Evolutionary conservation across 1,140 invertebrate species (phyloP), one percentile per base, ranked within the genome.

Genomic region (Pseudomyrmex pallidus): DNA sequence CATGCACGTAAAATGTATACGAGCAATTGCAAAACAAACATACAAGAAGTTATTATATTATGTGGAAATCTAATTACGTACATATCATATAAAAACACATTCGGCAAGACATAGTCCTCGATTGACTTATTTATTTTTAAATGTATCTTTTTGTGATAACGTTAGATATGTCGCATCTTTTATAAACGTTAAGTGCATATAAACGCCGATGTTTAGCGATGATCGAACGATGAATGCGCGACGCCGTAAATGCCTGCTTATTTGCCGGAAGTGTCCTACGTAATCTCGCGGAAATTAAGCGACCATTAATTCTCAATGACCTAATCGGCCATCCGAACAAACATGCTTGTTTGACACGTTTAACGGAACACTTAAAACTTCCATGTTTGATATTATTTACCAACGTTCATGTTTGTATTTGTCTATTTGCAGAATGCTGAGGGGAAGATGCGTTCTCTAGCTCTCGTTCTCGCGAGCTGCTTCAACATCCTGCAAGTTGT

Each of bases 371-470:
- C 52, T 7, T 72, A 50, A 80, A 80, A 70, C 15, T 10, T 22
- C 9, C 17, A 74, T 13, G 10, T 12, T 13, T 25, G 20, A 15
- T 46, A 15, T 46, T 62, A 78, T 56, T 66, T 77, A 78, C 22
- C 3, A 25, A 25, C 25, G 64, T 66, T 17, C n/a, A 80, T 72
- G 52, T 52, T 20, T 56, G 50, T 77, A 90, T 25, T 25, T 85
- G 68, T 87, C 10, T 35, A n/a, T 20, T 92, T 93, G 20, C 87
- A 94, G 92, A 93, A 94, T 94, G 93, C 92, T 85, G 90, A 90
- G 91, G 86, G 90, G 90, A 94, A 94, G 87, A 94, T 94, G 93
- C 90, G 87, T 90, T 90, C 92, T 86, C 88, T 91, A 91, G 85
- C 89, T 76, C 76, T 93, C 67, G 88, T 92, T 87, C 74, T 94